Percentiles rank a stretch among this genome's conserved stretches.
Conservation (phyloP, 2,797 vertebrate genomes). For the Tadarida brasiliensis region DNA sequence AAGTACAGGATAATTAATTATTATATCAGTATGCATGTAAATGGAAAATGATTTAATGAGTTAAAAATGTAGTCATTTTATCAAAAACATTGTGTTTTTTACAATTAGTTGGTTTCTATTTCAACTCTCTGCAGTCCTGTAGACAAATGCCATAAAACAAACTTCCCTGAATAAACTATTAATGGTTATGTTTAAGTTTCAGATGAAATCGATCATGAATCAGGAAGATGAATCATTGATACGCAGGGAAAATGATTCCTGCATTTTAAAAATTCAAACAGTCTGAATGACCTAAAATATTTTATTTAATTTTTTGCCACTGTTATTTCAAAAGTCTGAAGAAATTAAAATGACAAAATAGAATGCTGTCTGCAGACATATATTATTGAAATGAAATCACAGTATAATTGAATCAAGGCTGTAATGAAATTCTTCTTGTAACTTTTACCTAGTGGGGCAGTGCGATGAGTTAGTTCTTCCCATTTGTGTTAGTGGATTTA, state of each 20-base stretch:
- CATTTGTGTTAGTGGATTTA: constrained; percentile 82
- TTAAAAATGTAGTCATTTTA: constrained; percentile 9
- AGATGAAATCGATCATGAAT: constrained; percentile 35
- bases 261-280: constrained; percentile 58
- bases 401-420: constrained; percentile 54
- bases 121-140: not conserved
- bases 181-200: constrained; percentile 58
- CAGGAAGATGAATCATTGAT: constrained; percentile 62
- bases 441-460: constrained; percentile 72
- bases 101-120: constrained; percentile 12
- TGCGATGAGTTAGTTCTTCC: constrained; percentile 78
- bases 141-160: not conserved
- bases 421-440: constrained; percentile 67
- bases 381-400: constrained; percentile 71
- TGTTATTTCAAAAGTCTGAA: constrained; percentile 66
- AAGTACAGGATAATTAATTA: constrained; percentile 25
- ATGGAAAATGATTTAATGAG: constrained; percentile 44
- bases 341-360: constrained; percentile 76
- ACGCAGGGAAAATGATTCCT: constrained; percentile 60
- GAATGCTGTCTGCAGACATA: constrained; percentile 66
- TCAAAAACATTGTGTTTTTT: constrained; percentile 51
- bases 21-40: constrained; percentile 32
- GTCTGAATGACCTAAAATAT: constrained; percentile 65
- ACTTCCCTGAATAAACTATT: constrained; percentile 51
- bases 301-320: constrained; percentile 74